Evolutionary conservation across 2,888 invertebrate species (phyloP).

Genomic region (Apodemia mormo): DNA sequence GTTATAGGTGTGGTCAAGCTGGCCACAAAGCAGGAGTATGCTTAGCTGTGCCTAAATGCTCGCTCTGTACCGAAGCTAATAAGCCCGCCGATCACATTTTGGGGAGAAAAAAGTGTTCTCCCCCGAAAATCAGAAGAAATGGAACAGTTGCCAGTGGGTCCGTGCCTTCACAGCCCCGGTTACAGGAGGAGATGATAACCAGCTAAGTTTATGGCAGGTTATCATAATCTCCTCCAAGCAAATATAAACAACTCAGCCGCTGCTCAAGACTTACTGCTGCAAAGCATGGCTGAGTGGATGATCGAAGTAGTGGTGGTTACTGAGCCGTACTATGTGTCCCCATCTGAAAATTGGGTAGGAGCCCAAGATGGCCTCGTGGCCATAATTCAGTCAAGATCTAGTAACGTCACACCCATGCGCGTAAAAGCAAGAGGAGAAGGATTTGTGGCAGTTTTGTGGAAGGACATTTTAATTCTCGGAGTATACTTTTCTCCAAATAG

Average conservation of each 20-base stretch:
- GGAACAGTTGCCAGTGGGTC: neutral
- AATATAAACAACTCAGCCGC: neutral
- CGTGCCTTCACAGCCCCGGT: neutral
- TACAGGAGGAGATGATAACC: neutral
- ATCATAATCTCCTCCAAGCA: neutral
- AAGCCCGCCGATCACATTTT: neutral
- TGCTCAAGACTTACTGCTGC: neutral
- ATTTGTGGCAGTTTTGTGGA: neutral
- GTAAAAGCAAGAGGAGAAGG: neutral
- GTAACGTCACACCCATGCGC: neutral
- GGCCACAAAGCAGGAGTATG: neutral
- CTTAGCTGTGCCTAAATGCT: neutral
- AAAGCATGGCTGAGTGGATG: constrained; percentile 1
- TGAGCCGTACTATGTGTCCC: neutral
- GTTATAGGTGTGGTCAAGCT: neutral
- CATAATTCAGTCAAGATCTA: neutral
- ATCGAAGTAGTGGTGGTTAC: neutral
- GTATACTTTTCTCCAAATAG: neutral
- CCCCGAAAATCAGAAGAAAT: neutral
- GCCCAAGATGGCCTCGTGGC: neutral
- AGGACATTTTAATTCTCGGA: neutral
- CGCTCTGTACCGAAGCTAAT: neutral
- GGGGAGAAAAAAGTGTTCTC: neutral
- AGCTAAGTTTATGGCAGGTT: neutral
- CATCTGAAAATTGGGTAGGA: neutral